phyloP scores from a whole-genome alignment of 2,888 invertebrate genomes.

The Argynnis bischoffii region DNA sequence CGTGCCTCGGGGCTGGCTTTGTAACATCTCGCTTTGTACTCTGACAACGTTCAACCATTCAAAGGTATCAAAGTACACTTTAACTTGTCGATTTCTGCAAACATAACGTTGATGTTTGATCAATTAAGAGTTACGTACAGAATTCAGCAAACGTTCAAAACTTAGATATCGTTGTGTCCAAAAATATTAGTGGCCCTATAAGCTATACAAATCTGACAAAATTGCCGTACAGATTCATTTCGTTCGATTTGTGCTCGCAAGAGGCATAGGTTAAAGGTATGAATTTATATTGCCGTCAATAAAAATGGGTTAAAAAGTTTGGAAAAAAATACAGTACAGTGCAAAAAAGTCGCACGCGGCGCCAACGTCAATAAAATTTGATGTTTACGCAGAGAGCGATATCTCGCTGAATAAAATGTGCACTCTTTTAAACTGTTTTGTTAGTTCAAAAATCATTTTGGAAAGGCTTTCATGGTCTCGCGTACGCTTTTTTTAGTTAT shows the following conservation, averaged over 20 bases:
- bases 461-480: constrained; percentile 41
- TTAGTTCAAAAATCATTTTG: constrained; percentile 57
- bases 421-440: constrained; percentile 55
- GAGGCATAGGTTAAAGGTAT: constrained; percentile 33
- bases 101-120: constrained; percentile 1
- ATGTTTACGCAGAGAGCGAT: constrained; percentile 68
- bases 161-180: neutral
- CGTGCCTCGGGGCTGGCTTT: constrained; percentile 71
- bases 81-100: constrained; percentile 61
- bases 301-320: constrained; percentile 37
- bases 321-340: constrained; percentile 47
- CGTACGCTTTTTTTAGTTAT: neutral
- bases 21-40: constrained; percentile 66
- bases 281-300: constrained; percentile 38
- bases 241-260: constrained; percentile 23
- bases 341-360: constrained; percentile 58
- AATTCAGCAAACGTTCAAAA: neutral
- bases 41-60: constrained; percentile 20
- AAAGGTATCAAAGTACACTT: constrained; percentile 19
- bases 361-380: constrained; percentile 72
- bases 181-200: constrained; percentile 2
- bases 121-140: neutral
- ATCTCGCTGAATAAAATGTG: constrained; percentile 62
- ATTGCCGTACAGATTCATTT: constrained; percentile 20
- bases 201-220: constrained; percentile 17